Evolutionary conservation across 2,888 invertebrate genomes (phyloP).

Genomic region (Pristionchus arcanus): DNA sequence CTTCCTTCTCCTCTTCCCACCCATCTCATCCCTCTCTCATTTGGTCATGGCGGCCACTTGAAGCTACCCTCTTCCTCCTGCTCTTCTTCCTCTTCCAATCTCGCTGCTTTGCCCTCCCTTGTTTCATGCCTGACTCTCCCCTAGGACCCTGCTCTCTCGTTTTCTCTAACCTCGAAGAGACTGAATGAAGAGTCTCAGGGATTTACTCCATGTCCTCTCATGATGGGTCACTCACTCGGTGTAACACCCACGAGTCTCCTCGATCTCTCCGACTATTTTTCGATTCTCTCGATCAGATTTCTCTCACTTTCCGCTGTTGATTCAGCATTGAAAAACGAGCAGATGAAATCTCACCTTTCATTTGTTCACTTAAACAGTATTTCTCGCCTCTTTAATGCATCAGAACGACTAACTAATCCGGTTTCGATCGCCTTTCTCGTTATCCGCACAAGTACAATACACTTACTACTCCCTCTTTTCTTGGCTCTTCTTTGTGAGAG

Average conservation of each 20-base stretch:
- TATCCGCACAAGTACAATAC: not conserved
- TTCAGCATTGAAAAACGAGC: not conserved
- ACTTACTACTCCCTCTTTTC: not conserved
- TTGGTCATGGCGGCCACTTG: conserved; percentile 40
- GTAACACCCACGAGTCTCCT: conserved; percentile 1
- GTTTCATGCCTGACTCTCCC: not conserved
- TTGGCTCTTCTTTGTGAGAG: not conserved
- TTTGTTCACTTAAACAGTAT: not conserved
- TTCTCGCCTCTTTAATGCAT: conserved; percentile 4
- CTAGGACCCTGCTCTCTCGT: not conserved
- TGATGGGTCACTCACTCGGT: conserved; percentile 1
- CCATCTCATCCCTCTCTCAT: conserved; percentile 28
- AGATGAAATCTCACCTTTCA: not conserved
- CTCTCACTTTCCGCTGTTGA: not conserved
- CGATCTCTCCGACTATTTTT: not conserved
- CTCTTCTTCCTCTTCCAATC: conserved; percentile 30
- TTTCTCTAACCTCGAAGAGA: not conserved
- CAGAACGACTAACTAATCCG: conserved; percentile 21
- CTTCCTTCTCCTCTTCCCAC: not conserved
- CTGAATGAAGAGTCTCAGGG: not conserved
- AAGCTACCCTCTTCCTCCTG: not conserved
- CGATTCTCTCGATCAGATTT: not conserved
- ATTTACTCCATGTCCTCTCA: not conserved
- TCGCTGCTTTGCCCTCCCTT: not conserved
- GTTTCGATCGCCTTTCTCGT: not conserved